Conservation (phyloP, 2,113 vertebrate genomes). For the Protobothrops mucrosquamatus region DNA sequence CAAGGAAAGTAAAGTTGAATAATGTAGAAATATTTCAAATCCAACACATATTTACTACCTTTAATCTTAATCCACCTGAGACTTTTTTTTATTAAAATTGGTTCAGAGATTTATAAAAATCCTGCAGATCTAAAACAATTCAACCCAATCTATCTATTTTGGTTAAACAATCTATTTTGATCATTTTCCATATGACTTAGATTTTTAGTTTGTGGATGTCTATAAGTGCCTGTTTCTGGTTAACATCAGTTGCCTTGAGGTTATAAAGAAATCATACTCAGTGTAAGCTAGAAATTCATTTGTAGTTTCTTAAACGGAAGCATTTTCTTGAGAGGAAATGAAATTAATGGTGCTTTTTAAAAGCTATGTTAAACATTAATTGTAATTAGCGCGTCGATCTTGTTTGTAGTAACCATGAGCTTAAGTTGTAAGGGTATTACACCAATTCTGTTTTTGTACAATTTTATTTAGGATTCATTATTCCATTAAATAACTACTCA, state of each 20-base stretch:
- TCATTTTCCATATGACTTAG: constrained; percentile 51
- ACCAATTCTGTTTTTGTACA: neutral
- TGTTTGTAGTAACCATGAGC: neutral
- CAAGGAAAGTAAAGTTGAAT: too few species aligned
- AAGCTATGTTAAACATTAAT: neutral
- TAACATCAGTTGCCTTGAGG: constrained; percentile 40
- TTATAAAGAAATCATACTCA: constrained; percentile 9
- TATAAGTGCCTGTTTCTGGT: constrained; percentile 58
- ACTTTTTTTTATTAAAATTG: neutral
- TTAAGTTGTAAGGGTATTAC: neutral
- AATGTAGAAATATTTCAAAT: neutral
- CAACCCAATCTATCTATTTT: constrained; percentile 22
- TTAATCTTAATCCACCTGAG: constrained; percentile 23
- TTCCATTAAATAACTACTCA: neutral
- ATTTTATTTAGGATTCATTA: neutral
- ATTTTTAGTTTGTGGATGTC: constrained; percentile 50
- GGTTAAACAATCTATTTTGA: constrained; percentile 32
- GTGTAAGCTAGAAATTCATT: constrained; percentile 40
- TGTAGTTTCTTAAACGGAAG: constrained; percentile 1
- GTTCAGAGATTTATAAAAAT: constrained; percentile 1
- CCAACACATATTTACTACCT: constrained; percentile 24
- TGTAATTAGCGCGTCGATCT: neutral
- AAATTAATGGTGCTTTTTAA: neutral
- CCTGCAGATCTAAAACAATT: constrained; percentile 26
- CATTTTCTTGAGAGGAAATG: constrained; percentile 23